These are phyloP conservation scores for Tokudaia muenninki DNA, from an alignment of 2,797 vertebrate species.

Conservation along the genomic window DNA sequence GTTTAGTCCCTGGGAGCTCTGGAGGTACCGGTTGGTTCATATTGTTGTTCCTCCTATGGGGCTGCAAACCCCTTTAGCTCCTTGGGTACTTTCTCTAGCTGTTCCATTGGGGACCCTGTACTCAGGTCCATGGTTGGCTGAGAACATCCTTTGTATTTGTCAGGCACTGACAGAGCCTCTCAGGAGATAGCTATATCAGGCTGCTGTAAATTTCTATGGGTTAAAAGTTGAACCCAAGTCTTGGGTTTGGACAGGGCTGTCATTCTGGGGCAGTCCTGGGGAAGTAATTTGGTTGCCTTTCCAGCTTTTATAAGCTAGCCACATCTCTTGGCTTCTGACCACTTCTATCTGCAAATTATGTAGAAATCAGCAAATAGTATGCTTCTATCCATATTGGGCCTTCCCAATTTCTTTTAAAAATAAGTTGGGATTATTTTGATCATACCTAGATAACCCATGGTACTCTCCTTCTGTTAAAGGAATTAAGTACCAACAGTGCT, in stretches of 20 bases:
- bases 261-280: background rate
- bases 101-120: no score
- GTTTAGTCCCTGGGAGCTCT: no score
- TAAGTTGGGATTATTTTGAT: background rate
- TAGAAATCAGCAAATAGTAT: rapidly evolving
- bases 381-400: rapidly evolving
- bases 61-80: no score
- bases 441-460: background rate
- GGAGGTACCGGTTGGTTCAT: no score
- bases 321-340: background rate
- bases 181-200: no score
- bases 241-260: background rate
- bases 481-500: background rate
- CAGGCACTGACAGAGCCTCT: no score
- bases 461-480: background rate
- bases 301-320: background rate
- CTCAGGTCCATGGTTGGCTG: no score
- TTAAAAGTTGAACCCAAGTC: background rate
- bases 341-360: background rate
- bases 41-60: no score
- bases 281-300: background rate
- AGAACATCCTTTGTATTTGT: no score
- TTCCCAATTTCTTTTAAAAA: background rate
- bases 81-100: no score
- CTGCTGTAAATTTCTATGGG: background rate